Evolutionary conservation across 2,888 invertebrate genomes (phyloP).

Genomic region (Netelia virgata): DNA sequence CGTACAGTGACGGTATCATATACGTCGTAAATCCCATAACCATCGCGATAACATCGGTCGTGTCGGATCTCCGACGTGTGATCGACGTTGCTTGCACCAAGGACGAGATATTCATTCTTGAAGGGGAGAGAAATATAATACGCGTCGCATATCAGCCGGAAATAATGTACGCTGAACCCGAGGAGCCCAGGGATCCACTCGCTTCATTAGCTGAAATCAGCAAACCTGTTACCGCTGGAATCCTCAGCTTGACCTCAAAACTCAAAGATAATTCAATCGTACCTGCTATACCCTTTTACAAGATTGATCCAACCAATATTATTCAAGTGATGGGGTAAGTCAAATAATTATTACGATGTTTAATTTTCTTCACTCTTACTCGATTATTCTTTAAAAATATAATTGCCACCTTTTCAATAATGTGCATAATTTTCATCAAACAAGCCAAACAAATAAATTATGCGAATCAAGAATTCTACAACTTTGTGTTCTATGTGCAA

Average conservation of each 20-base stretch:
- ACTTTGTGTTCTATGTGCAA: no score
- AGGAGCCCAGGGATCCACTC: conserved; percentile 70
- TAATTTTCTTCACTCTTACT: no score
- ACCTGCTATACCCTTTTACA: conserved; percentile 82
- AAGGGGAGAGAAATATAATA: conserved; percentile 91
- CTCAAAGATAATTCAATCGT: conserved; percentile 83
- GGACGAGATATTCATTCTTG: conserved; percentile 93
- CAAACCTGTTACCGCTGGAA: conserved; percentile 80
- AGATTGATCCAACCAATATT: conserved; percentile 80
- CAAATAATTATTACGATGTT: no score
- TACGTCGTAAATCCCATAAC: conserved; percentile 91
- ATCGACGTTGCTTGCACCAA: conserved; percentile 87
- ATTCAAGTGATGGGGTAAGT: conserved; percentile 81
- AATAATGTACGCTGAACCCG: conserved; percentile 73
- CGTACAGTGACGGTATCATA: conserved; percentile 90
- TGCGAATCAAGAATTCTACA: no score
- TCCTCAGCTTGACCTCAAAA: conserved; percentile 83
- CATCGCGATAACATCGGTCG: conserved; percentile 80
- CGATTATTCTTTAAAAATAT: no score
- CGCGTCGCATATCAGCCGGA: conserved; percentile 92
- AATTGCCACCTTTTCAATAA: no score
- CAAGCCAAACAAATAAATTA: no score
- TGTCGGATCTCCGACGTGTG: conserved; percentile 80
- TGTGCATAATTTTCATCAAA: no score
- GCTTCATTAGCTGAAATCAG: conserved; percentile 79